A percentile compares a stretch with the other conserved stretches of the same genome.
These are phyloP conservation scores for Syngnathus typhle DNA, from an alignment of 2,113 vertebrate genomes.

Conservation along the genomic window DNA sequence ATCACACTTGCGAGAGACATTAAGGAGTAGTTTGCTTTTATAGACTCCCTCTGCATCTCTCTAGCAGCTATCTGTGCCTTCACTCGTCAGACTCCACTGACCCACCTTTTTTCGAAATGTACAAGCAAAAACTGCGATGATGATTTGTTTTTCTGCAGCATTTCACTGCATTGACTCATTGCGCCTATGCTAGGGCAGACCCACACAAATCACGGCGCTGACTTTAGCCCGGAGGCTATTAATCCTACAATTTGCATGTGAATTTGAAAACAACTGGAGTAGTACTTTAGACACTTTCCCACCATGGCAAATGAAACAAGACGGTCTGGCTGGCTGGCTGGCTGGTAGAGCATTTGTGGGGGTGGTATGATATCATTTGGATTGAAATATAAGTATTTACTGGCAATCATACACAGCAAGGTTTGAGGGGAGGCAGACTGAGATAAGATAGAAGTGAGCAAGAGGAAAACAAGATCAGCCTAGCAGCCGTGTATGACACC, in stretches of 20 bases:
- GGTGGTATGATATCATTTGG: background rate
- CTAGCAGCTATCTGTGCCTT: constrained; percentile 46
- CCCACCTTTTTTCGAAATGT: background rate
- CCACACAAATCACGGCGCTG: background rate
- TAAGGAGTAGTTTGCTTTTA: constrained; percentile 62
- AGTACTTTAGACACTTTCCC: background rate
- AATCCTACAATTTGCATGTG: background rate
- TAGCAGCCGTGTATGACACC: background rate
- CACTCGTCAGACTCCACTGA: constrained; percentile 20
- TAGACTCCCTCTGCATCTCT: constrained; percentile 56
- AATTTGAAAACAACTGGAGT: background rate
- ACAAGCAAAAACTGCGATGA: too few species aligned
- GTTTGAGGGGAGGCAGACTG: background rate
- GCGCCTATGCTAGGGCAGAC: background rate
- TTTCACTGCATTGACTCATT: background rate
- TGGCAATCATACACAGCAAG: background rate
- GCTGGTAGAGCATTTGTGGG: too few species aligned
- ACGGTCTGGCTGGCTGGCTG: background rate
- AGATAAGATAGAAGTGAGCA: background rate
- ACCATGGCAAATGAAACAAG: background rate
- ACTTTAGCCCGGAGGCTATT: background rate
- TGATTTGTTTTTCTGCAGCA: too few species aligned
- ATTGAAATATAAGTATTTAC: background rate
- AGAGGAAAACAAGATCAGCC: background rate
- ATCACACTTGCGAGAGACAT: constrained; percentile 62